Conservation (phyloP, 2,113 vertebrate species). For the Anguilla rostrata region DNA sequence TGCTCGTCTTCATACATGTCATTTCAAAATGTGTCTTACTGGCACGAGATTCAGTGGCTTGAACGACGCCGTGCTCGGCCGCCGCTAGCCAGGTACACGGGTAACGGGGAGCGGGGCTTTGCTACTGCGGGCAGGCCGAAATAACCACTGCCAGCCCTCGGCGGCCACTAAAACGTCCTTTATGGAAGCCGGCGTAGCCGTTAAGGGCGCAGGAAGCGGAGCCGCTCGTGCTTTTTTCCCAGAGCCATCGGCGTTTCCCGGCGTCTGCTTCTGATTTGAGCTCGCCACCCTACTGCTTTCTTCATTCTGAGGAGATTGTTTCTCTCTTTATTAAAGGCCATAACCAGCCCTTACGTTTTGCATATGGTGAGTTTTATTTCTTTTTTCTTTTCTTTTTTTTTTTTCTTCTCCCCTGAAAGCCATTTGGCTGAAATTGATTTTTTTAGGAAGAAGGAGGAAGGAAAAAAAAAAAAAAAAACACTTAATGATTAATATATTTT, state of each 20-base stretch:
- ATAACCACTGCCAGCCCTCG: conserved; percentile 36
- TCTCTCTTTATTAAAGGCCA: conserved; percentile 1
- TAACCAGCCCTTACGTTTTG: conserved; percentile 12
- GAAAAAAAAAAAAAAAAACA: not conserved
- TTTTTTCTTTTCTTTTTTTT: conserved; percentile 25
- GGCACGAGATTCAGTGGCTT: conserved; percentile 20
- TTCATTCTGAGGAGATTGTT: not conserved
- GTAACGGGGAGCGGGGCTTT: conserved; percentile 4
- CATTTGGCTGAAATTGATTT: conserved; percentile 30
- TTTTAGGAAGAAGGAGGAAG: conserved; percentile 18
- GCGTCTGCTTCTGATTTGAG: conserved; percentile 26
- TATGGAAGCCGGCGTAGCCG: conserved; percentile 19
- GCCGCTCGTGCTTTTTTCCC: conserved; percentile 26
- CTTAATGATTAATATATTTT: conserved; percentile 43
- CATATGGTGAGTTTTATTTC: not conserved
- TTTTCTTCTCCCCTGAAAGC: not conserved
- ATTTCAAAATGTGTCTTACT: not conserved
- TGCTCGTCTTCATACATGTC: not conserved
- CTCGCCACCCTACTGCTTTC: conserved; percentile 13
- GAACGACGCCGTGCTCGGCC: conserved; percentile 16
- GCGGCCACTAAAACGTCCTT: conserved; percentile 40
- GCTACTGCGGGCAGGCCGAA: conserved; percentile 20
- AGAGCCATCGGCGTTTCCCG: conserved; percentile 25
- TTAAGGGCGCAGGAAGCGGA: conserved; percentile 23
- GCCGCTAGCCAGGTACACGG: conserved; percentile 8